Percentiles rank a stretch among this genome's conserved stretches.
Conservation (phyloP, 1,140 invertebrate genomes). For the Achatina immaculata region DNA sequence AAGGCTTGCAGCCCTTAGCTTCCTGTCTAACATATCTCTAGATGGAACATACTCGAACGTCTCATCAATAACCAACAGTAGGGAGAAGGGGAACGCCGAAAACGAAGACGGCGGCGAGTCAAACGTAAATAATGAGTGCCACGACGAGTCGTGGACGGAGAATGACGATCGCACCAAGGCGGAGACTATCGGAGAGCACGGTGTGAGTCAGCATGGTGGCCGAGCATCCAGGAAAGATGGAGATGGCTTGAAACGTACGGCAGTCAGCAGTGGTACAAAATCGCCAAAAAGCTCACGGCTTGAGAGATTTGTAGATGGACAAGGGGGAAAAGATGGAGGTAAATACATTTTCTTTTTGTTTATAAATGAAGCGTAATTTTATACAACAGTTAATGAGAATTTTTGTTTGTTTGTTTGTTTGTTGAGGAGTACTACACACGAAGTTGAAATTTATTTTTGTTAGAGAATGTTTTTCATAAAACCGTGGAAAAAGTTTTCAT, state of each 20-base stretch:
- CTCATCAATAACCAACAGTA: not conserved
- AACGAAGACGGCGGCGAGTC: not conserved
- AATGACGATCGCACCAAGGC: not conserved
- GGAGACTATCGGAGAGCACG: not conserved
- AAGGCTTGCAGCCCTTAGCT: slow-evolving; percentile 30
- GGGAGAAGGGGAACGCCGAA: not conserved
- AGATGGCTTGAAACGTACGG: slow-evolving; percentile 11
- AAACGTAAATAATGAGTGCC: not conserved
- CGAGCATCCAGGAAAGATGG: not conserved
- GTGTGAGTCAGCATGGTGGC: not conserved
- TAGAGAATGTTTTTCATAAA: no score
- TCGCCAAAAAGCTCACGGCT: slow-evolving; percentile 6
- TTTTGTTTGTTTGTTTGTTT: no score
- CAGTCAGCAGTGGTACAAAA: not conserved
- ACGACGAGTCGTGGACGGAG: not conserved
- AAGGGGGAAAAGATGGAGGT: slow-evolving; percentile 36
- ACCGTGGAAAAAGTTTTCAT: no score
- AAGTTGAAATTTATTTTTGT: no score
- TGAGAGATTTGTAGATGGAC: slow-evolving; percentile 4
- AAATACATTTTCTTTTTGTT: no score
- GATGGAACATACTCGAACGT: slow-evolving; percentile 19
- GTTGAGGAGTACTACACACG: no score
- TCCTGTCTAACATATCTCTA: slow-evolving; percentile 28
- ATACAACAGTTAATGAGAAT: no score
- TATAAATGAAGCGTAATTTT: no score